Percentiles rank a stretch among this genome's conserved stretches.
Evolutionary conservation across 2,113 vertebrate species (phyloP).

Genomic region (Peromyscus polionotus): DNA sequence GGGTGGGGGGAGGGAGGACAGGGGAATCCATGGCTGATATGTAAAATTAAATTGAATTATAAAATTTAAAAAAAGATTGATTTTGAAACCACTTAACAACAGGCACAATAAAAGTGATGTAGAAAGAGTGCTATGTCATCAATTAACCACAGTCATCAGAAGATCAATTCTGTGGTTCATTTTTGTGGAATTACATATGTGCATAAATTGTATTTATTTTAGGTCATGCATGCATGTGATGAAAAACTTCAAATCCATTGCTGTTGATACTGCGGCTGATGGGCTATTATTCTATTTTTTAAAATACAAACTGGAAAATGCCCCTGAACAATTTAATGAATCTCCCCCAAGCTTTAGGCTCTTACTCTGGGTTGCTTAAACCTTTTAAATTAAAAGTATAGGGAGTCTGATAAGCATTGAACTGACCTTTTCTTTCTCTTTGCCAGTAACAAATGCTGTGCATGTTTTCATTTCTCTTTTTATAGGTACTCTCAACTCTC

Average conservation of each 20-base stretch:
- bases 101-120: slow-evolving; percentile 52
- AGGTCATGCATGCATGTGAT: background rate
- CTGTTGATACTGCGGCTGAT: background rate
- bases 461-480: slow-evolving; percentile 8
- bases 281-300: background rate
- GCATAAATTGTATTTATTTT: slow-evolving; percentile 53
- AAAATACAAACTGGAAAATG: background rate
- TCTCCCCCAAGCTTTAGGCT: background rate
- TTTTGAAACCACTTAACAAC: slow-evolving; percentile 46
- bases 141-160: slow-evolving; percentile 35
- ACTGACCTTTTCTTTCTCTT: background rate
- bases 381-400: background rate
- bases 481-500: background rate
- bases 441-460: background rate
- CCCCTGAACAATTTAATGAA: background rate
- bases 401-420: background rate
- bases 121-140: slow-evolving; percentile 28
- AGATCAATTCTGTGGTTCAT: slow-evolving; percentile 60
- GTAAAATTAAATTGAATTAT: too few species aligned
- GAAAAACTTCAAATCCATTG: slow-evolving; percentile 45
- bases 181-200: slow-evolving; percentile 60
- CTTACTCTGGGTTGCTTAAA: background rate
- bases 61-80: background rate
- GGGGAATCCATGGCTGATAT: too few species aligned
- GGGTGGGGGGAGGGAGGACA: too few species aligned